Evolutionary conservation across 2,113 vertebrate species (phyloP).

Genomic region (Trichomycterus rosablanca): DNA sequence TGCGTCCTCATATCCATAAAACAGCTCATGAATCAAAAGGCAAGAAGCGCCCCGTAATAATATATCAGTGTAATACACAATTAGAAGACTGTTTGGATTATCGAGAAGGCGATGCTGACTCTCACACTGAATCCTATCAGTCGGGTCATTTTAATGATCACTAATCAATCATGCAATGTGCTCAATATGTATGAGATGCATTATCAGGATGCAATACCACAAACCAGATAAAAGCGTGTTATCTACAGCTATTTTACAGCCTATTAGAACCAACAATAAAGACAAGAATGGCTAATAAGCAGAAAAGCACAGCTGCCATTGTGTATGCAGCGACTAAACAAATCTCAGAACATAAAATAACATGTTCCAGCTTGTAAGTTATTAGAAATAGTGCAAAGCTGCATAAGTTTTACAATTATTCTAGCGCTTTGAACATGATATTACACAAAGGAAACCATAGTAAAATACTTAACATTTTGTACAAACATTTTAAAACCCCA

Average conservation of each 20-base stretch:
- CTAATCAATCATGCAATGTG: conserved; percentile 29
- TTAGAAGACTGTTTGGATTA: conserved; percentile 23
- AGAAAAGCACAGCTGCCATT: no score
- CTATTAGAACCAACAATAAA: conserved; percentile 25
- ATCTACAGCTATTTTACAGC: conserved; percentile 38
- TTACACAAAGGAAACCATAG: no score
- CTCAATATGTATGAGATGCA: conserved; percentile 6
- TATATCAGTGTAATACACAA: conserved; percentile 30
- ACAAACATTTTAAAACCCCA: no score
- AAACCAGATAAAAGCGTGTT: no score
- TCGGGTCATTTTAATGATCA: conserved; percentile 29
- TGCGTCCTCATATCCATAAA: conserved; percentile 38
- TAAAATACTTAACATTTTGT: no score
- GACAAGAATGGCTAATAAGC: no score
- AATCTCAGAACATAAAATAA: no score
- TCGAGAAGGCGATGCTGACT: conserved; percentile 12
- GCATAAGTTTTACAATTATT: neutral
- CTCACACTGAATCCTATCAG: conserved; percentile 25
- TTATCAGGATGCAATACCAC: conserved; percentile 13
- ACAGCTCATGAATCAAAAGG: conserved; percentile 39
- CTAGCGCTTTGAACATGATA: no score
- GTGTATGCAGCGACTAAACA: no score
- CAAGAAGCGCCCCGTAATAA: conserved; percentile 29
- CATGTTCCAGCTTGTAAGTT: no score
- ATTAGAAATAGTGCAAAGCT: conserved; percentile 1